Conservation (phyloP, 2,797 vertebrate genomes). For the Rhabdophis nuchalis region DNA sequence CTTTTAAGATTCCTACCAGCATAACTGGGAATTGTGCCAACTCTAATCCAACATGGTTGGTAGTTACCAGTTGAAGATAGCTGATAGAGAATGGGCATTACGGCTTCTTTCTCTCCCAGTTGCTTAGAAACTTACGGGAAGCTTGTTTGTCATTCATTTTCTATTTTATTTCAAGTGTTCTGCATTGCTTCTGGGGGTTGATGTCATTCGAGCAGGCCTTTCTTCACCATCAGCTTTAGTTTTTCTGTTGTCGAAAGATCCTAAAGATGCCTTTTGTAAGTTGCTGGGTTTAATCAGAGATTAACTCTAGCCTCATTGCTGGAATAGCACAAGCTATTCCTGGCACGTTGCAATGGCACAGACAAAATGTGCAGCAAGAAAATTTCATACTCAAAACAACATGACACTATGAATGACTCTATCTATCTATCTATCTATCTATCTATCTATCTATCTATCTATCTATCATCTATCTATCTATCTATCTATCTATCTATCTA, state of each 20-base stretch:
- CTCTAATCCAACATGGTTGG: neutral
- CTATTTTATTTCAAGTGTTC: neutral
- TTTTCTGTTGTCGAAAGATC: neutral
- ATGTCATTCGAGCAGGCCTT: neutral
- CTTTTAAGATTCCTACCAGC: neutral
- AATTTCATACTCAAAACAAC: neutral
- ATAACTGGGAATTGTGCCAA: neutral
- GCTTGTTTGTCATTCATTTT: neutral
- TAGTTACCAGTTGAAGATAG: neutral
- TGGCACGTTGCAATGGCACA: neutral
- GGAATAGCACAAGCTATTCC: slow-evolving; percentile 11
- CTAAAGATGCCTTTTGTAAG: neutral
- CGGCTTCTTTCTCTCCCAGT: neutral
- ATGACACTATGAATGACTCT: no score
- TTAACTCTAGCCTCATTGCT: neutral
- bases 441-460: no score
- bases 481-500: no score
- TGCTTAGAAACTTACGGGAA: neutral
- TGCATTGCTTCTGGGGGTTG: neutral
- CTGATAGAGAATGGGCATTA: neutral
- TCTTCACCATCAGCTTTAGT: neutral
- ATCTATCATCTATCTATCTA: neutral
- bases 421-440: no score
- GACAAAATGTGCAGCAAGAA: neutral
- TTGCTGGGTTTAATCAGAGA: slow-evolving; percentile 10